Evolutionary conservation across 2,113 vertebrate genomes (phyloP), one percentile per base, ranked within the genome.

Genomic region (Labrus mixtus): DNA sequence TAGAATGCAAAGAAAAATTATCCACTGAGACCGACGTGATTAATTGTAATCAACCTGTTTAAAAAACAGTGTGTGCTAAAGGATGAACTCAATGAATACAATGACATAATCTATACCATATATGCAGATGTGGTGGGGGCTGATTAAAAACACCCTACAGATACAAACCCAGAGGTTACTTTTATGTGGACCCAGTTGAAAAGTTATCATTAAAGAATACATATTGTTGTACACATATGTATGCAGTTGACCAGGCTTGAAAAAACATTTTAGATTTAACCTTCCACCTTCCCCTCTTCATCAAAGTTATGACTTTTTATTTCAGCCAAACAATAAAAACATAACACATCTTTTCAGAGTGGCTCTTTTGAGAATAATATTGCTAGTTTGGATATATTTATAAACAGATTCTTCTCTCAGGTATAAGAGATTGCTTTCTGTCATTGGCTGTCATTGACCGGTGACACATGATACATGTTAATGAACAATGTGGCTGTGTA

Each of bases 1-100:
- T 76, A 80, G 79, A 69, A 69, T 70, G 23, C 56, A 65, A 63
- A 78, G 56, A 67, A 73, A 73, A 84, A 79, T 73, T 55, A 61
- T 43, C 50, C 48, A 79, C 45, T 54, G 56, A 85, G 57, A 64
- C 45, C 29, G 54, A 79, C 65, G 78, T 62, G 70, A 69, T 69
- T 71, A 63, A 82, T 85, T 79, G 62, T 74, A 60, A 83, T 88
- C 69, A 83, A 68, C 43, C 41, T 68, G 39, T 63, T 33, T 58
- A 79, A 78, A 33, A 53, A 66, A 79, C 16, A 17, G 16, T 22
- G 33, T 20, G 39, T 25, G 7, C 12, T 64, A 20, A 61, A 50
- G 23, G 29, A 71, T 43, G 17, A 16, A 70, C 6, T 51, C 68
- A 68, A 74, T 16, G 25, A 1, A 46, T 12, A n/a, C 3, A 16